Percentiles rank a stretch among this genome's conserved stretches.
These are phyloP conservation scores for Petrocephalus sullivani DNA, from an alignment of 2,797 vertebrate genomes.

Conservation along the genomic window DNA sequence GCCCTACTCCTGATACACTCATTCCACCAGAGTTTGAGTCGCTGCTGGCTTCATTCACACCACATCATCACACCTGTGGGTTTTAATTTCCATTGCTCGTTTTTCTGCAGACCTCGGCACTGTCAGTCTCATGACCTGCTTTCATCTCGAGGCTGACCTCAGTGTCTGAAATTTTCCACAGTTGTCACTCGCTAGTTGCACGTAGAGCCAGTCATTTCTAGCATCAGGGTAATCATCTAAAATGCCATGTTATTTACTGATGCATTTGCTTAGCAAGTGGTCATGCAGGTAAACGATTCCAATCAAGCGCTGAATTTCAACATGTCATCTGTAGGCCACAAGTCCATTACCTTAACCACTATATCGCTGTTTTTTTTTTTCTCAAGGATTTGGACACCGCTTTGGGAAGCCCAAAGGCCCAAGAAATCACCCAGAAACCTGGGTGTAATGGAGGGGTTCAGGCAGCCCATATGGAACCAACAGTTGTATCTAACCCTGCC, in stretches of 20 bases:
- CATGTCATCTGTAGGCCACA: too few species aligned
- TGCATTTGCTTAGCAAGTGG: background rate
- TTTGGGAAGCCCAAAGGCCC: conserved; percentile 69
- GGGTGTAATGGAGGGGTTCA: conserved; percentile 46
- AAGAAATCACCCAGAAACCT: conserved; percentile 59
- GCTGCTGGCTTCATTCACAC: background rate
- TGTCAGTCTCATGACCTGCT: background rate
- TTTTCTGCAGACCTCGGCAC: background rate
- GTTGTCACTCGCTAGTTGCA: background rate
- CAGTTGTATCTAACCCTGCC: background rate
- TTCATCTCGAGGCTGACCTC: background rate
- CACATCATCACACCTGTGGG: background rate
- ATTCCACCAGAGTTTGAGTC: background rate
- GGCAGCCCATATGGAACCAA: background rate
- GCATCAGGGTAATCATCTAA: background rate
- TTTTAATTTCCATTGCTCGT: background rate
- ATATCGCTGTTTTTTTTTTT: background rate
- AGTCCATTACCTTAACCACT: background rate
- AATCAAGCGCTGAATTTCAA: background rate
- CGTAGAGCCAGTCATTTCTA: background rate
- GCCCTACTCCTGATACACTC: background rate
- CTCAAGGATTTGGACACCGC: conserved; percentile 62
- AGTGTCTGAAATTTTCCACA: background rate
- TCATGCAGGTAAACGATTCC: background rate
- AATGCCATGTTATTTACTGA: background rate